Percentiles rank a stretch among this genome's conserved stretches.
Evolutionary conservation across 2,888 invertebrate genomes (phyloP).

Genomic region (Sussaba pulchella): DNA sequence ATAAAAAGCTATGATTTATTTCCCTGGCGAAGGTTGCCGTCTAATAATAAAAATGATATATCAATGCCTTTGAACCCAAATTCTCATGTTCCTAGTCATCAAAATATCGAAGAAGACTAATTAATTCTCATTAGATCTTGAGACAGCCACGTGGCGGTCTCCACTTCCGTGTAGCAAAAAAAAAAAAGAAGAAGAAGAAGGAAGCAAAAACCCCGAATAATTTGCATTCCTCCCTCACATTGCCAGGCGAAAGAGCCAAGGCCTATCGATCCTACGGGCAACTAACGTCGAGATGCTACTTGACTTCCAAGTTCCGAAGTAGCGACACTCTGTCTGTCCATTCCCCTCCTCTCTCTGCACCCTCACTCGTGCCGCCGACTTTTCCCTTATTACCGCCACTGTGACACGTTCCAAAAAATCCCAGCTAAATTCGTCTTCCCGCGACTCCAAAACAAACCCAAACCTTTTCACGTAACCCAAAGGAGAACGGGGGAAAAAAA

Average conservation of each 20-base stretch:
- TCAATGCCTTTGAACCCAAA: too few relatives aligned
- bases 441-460: slow-evolving; percentile 6
- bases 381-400: slow-evolving; percentile 10
- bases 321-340: slow-evolving; percentile 51
- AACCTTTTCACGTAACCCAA: slow-evolving; percentile 6
- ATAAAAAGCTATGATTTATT: too few relatives aligned
- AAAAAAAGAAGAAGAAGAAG: neutral
- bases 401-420: slow-evolving; percentile 38
- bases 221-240: slow-evolving; percentile 58
- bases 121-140: neutral
- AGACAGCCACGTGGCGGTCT: slow-evolving; percentile 24
- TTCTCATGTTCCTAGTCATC: too few relatives aligned
- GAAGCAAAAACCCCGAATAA: slow-evolving; percentile 26
- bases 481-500: neutral
- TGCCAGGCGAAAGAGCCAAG: slow-evolving; percentile 11
- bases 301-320: slow-evolving; percentile 62
- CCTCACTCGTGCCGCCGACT: neutral
- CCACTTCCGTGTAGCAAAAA: neutral
- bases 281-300: slow-evolving; percentile 62
- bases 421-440: neutral
- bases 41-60: too few relatives aligned
- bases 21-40: too few relatives aligned
- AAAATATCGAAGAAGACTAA: neutral
- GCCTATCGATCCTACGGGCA: slow-evolving; percentile 63
- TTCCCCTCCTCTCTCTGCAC: slow-evolving; percentile 9